Base-by-base conservation (phyloP, 2,888 invertebrate genomes). In the Cartodere bifasciata region DNA sequence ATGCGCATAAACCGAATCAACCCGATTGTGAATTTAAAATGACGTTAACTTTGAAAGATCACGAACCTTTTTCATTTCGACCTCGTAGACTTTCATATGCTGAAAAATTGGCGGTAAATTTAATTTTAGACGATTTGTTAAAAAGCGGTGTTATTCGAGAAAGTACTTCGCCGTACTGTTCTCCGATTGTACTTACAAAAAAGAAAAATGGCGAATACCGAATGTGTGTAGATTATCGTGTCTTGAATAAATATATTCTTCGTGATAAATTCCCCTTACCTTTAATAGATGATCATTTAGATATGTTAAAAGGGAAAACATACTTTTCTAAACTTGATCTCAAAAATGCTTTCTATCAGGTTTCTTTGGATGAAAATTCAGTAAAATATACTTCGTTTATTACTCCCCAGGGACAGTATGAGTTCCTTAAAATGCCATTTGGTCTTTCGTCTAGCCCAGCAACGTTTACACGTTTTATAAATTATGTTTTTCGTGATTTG, bases 151-250 rank as follows among this genome's bases (percentile, higher is more conserved):
- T 42, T 29, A 43, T 45, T 13, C 20, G 36, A 22, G 29, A 32
- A 28, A 39, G 41, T 29, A 48, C 43, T 48, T 48, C 46, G 3
- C 42, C 41, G n/a, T 48, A 44, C 35, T 39, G 41, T 15, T 40
- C 39, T 13, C 41, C 46, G 1, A 43, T 49, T 13, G 43, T 49
- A 3, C 21, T 47, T 11, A 36, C 42, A 5, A 29, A 34, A 12
- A 50, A 49, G 35, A 49, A 47, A 32, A 41, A 31, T 9, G 47
- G 49, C 17, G 46, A 46, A 4, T 25, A 34, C 7, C 29, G 49
- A 7, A 34, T 49, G 32, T 49, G 48, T 34, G 37, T 49, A 1
- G 48, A 53, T 35, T 51, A 42, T 28, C 26, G 49, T 2, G 34
- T 36, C 12, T 27, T 52, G 13, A 50, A 51, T 29, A 42, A 41